A percentile compares a stretch with the other conserved stretches of the same genome.
These are phyloP conservation scores for Diachrysia chrysitis DNA, from an alignment of 2,888 invertebrate species.

Conservation along the genomic window DNA sequence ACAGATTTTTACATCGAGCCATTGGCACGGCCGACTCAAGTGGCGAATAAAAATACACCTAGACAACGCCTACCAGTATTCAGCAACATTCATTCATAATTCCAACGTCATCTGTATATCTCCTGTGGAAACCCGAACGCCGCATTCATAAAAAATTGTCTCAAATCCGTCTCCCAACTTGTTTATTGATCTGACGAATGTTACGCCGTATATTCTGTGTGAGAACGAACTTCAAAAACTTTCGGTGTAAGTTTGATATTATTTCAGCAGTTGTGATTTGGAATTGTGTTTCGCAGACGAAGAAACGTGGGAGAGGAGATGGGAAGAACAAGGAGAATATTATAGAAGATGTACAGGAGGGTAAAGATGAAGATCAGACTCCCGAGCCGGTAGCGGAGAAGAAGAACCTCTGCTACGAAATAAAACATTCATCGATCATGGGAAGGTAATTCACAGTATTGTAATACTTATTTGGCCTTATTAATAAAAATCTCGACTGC, in stretches of 20 bases:
- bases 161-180: slow-evolving; percentile 48
- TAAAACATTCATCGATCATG: slow-evolving; percentile 90
- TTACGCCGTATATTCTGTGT: slow-evolving; percentile 78
- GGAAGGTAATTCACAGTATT: slow-evolving; percentile 83
- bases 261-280: slow-evolving; percentile 24
- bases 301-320: slow-evolving; percentile 77
- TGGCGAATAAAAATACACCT: slow-evolving; percentile 83
- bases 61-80: slow-evolving; percentile 80
- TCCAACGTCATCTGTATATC: slow-evolving; percentile 73
- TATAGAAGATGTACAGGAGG: slow-evolving; percentile 67
- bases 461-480: too few relatives aligned
- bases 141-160: slow-evolving; percentile 68
- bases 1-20: slow-evolving; percentile 80
- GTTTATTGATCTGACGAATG: slow-evolving; percentile 66
- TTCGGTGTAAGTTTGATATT: neutral
- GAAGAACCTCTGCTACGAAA: slow-evolving; percentile 83
- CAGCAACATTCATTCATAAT: slow-evolving; percentile 79
- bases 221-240: slow-evolving; percentile 51
- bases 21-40: slow-evolving; percentile 83
- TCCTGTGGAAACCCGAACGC: slow-evolving; percentile 64
- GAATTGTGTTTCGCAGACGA: slow-evolving; percentile 76
- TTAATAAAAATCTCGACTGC: too few relatives aligned
- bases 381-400: slow-evolving; percentile 90
- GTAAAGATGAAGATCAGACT: slow-evolving; percentile 52
- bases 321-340: slow-evolving; percentile 82